Base-by-base conservation (phyloP, 1,140 invertebrate species). In the Nebria ingens region DNA sequence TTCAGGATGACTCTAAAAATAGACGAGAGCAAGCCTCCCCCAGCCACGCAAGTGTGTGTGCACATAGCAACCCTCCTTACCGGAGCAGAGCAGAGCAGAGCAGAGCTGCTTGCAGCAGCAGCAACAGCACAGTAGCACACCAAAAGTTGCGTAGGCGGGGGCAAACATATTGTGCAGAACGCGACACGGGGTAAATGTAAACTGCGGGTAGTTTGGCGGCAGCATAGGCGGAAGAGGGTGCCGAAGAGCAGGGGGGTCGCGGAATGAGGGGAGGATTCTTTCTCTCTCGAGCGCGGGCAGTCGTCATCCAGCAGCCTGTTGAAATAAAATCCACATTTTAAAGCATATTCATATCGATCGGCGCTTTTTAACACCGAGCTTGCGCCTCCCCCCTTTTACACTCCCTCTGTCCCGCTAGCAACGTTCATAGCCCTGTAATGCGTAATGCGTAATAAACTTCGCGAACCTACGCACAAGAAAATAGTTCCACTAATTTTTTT, bases 271-370 rank as follows among this genome's bases (percentile, higher is more conserved):
- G n/a, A n/a, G n/a, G n/a, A n/a, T n/a, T n/a, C n/a, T n/a, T n/a
- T n/a, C n/a, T n/a, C n/a, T n/a, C n/a, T n/a, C n/a, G n/a, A n/a
- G n/a, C n/a, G n/a, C n/a, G n/a, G 40, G 40, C 40, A 45, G 40
- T 45, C 40, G 40, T 45, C 40, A 45, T 45, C 40, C 58, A 59
- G 56, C 58, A 57, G 55, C 56, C 57, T 63, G 62, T 65, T 65
- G 64, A 66, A 66, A 66, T 66, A 66, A 66, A 66, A 66, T 66
- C 62, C 65, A 65, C 64, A 65, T 67, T 67, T 65, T 67, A 65
- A 65, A 67, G 61, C 65, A 67, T 65, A 67, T 67, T 67, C 65
- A 67, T 67, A 67, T 67, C 61, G 65, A 67, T 67, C 64, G 56
- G 59, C 59, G 63, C 61, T 66, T 66, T 66, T 66, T 66, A 66